Evolutionary conservation across 2,113 vertebrate species (phyloP).

Genomic region (Silurus asotus): DNA sequence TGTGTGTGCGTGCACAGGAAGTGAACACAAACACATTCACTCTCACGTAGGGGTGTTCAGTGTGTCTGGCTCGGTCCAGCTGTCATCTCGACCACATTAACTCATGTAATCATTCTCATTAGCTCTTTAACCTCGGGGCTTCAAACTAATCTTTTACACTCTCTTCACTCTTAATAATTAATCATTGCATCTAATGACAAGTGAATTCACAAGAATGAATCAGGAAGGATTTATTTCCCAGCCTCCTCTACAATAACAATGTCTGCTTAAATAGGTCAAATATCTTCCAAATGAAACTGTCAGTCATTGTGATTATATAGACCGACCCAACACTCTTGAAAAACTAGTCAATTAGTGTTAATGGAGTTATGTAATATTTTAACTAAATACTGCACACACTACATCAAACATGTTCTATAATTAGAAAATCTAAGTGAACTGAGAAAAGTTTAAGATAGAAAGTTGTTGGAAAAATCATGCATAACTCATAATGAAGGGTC

Average conservation of each 20-base stretch:
- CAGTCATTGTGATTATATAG: background rate
- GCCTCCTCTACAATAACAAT: too few species aligned
- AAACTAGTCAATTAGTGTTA: background rate
- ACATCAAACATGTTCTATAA: background rate
- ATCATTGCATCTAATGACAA: too few species aligned
- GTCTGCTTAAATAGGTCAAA: background rate
- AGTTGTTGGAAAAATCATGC: background rate
- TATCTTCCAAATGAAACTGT: background rate
- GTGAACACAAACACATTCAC: constrained; percentile 24
- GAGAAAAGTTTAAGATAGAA: background rate
- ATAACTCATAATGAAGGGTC: background rate
- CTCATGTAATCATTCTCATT: constrained; percentile 13
- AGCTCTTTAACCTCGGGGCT: background rate
- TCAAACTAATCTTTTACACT: background rate
- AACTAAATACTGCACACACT: background rate
- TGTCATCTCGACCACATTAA: constrained; percentile 45
- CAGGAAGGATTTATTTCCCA: background rate
- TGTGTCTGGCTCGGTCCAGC: constrained; percentile 41
- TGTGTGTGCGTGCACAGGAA: constrained; percentile 52
- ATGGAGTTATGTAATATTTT: background rate
- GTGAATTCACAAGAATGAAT: background rate
- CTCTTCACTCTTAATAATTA: too few species aligned
- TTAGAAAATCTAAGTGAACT: background rate
- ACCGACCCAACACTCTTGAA: background rate
- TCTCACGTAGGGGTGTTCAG: constrained; percentile 59